Evolutionary conservation across 2,888 invertebrate species (phyloP).

Genomic region (Exephanes ischioxanthus): DNA sequence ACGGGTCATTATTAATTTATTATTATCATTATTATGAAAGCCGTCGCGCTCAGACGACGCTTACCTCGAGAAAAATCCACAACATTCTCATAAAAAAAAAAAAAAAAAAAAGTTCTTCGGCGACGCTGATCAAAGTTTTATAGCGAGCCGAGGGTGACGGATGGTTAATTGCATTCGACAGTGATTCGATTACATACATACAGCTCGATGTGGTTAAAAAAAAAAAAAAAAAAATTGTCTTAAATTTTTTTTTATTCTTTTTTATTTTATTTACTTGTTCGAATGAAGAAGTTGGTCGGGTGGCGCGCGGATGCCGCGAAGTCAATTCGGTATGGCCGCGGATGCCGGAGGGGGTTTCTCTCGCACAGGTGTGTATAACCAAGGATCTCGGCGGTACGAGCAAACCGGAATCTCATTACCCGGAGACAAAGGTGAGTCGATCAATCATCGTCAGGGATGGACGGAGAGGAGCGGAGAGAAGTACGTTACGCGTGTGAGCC

Average conservation of each 20-base stretch:
- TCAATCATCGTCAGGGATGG: slow-evolving; percentile 78
- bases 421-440: slow-evolving; percentile 80
- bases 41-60: slow-evolving; percentile 4
- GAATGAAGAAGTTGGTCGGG: slow-evolving; percentile 22
- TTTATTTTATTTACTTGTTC: background rate
- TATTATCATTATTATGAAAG: slow-evolving; percentile 33
- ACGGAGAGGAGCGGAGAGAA: slow-evolving; percentile 3
- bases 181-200: slow-evolving; percentile 14
- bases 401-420: slow-evolving; percentile 82
- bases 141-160: background rate
- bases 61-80: slow-evolving; percentile 5
- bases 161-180: slow-evolving; percentile 27
- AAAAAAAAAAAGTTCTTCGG: background rate
- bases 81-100: background rate
- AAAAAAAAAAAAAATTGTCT: background rate
- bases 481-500: slow-evolving; percentile 3
- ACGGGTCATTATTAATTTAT: slow-evolving; percentile 56
- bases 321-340: background rate
- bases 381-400: slow-evolving; percentile 40
- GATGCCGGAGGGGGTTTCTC: slow-evolving; percentile 37
- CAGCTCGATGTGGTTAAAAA: background rate
- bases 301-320: background rate
- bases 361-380: slow-evolving; percentile 26
- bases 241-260: background rate
- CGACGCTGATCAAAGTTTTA: slow-evolving; percentile 27